Conservation (phyloP, 2,113 vertebrate species). For the Nesoenas mayeri region DNA sequence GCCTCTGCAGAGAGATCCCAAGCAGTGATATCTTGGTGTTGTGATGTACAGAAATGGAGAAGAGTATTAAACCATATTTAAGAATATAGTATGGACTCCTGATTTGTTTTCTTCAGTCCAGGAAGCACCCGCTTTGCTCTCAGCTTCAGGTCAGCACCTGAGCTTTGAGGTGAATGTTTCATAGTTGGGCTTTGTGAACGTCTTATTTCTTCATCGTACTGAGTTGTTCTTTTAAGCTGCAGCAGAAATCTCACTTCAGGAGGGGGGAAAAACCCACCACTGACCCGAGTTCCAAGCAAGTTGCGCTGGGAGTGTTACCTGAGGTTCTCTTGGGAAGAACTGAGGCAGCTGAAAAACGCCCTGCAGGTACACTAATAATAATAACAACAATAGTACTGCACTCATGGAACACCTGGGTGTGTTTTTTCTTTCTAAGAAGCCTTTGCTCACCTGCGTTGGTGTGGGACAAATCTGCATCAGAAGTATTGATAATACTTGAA, state of each 20-base stretch:
- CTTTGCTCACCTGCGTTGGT: neutral
- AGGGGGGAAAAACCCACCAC: neutral
- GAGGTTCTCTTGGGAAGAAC: neutral
- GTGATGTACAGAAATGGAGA: constrained; percentile 91
- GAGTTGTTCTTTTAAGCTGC: neutral
- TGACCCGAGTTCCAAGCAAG: rapidly evolving
- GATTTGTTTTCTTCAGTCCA: constrained; percentile 37
- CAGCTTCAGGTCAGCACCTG: neutral
- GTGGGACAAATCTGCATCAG: rapidly evolving
- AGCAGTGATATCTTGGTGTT: constrained; percentile 88
- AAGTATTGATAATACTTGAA: no score
- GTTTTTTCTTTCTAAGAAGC: neutral
- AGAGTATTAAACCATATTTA: constrained; percentile 92
- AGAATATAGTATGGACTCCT: constrained; percentile 81
- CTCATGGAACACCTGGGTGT: rapidly evolving
- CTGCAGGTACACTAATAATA: neutral
- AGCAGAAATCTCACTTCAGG: neutral
- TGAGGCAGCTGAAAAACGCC: neutral
- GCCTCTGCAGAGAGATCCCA: constrained; percentile 85
- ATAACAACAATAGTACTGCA: no score
- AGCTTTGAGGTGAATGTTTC: neutral
- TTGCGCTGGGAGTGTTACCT: neutral
- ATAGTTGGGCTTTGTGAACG: neutral
- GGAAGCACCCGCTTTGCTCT: neutral
- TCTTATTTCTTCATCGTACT: rapidly evolving